A percentile compares a stretch with the other conserved stretches of the same genome.
phyloP scores from a whole-genome alignment of 2,113 vertebrate species.

The Sciurus niger region DNA sequence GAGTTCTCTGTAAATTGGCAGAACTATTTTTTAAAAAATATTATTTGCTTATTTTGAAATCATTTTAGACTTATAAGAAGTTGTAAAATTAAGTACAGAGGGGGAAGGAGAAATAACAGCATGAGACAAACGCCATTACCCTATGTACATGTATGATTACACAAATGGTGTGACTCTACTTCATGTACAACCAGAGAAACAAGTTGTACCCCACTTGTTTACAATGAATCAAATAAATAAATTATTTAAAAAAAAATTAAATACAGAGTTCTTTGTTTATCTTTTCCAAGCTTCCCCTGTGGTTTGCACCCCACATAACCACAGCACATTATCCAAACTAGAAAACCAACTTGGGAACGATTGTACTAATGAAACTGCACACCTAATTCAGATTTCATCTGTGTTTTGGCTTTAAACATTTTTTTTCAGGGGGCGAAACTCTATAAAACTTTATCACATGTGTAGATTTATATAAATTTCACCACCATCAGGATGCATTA shows the following conservation, averaged over 20 bases:
- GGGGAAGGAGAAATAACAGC: too few relatives aligned
- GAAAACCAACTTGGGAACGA: background rate
- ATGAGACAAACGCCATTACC: too few relatives aligned
- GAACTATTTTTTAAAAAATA: background rate
- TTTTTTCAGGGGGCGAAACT: background rate
- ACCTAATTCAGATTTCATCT: background rate
- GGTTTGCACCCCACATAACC: background rate
- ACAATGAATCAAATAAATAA: too few relatives aligned
- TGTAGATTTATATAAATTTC: background rate
- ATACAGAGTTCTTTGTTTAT: background rate
- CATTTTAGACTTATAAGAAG: background rate
- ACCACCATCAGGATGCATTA: background rate
- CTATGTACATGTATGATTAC: too few relatives aligned
- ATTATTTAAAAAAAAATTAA: too few relatives aligned
- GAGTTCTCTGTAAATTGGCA: background rate
- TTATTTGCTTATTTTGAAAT: slow-evolving; percentile 44
- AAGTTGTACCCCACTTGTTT: too few relatives aligned
- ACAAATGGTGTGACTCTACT: too few relatives aligned
- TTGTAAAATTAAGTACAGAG: background rate
- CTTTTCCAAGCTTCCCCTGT: background rate
- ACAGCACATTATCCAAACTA: background rate
- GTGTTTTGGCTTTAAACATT: background rate
- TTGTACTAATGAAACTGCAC: background rate
- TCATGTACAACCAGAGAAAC: too few relatives aligned
- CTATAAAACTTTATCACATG: background rate